phyloP scores from a whole-genome alignment of 2,888 invertebrate species.

The Torymus aiolomorphi region DNA sequence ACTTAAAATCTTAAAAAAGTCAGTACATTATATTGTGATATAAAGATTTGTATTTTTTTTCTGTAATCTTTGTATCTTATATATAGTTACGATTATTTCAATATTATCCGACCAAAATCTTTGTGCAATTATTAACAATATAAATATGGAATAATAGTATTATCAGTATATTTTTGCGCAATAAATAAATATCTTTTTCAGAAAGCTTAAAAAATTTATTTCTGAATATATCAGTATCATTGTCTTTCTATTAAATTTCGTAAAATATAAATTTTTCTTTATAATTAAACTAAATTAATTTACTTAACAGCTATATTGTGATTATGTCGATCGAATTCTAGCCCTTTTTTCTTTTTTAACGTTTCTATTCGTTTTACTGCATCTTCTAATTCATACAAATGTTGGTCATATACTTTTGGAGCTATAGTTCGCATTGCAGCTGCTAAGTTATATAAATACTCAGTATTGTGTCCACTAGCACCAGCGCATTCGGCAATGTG shows the following conservation, averaged over 20 bases:
- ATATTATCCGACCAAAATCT: conserved; percentile 25
- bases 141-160: conserved; percentile 23
- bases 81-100: conserved; percentile 17
- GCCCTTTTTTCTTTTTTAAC: conserved; percentile 48
- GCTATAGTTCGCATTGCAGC: conserved; percentile 85
- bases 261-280: too few species aligned
- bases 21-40: conserved; percentile 24
- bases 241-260: neutral
- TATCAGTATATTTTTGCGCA: conserved; percentile 4
- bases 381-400: conserved; percentile 85
- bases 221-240: conserved; percentile 14
- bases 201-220: conserved; percentile 5
- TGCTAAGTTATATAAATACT: conserved; percentile 92
- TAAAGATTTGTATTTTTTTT: conserved; percentile 11
- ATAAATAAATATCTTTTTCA: neutral
- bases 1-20: conserved; percentile 31
- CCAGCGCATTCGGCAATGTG: conserved; percentile 86
- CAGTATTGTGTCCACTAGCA: conserved; percentile 92
- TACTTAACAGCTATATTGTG: conserved; percentile 51
- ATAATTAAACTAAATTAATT: conserved; percentile 13
- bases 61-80: conserved; percentile 33
- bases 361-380: conserved; percentile 76
- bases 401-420: conserved; percentile 85
- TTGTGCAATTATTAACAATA: conserved; percentile 10
- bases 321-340: conserved; percentile 51